phyloP scores from a whole-genome alignment of 2,888 invertebrate species.

The Acanthopleura granulata region DNA sequence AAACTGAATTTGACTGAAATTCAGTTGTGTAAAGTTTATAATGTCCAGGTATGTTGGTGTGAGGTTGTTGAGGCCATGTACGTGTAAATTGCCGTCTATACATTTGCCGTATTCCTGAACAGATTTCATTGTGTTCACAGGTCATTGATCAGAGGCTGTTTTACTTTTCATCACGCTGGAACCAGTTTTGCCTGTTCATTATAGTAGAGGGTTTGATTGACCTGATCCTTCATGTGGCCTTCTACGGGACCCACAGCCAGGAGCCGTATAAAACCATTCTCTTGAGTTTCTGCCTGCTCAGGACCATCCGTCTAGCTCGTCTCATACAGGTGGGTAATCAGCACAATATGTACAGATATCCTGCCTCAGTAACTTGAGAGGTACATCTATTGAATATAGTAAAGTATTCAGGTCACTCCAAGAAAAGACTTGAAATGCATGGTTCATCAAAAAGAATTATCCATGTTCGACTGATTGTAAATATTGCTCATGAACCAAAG shows the following conservation, averaged over 20 bases:
- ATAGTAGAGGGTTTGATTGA: conserved; percentile 73
- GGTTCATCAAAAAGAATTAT: too few relatives aligned
- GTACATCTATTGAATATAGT: too few relatives aligned
- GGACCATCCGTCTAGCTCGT: conserved; percentile 48
- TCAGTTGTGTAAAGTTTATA: too few relatives aligned
- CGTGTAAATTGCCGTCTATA: background rate
- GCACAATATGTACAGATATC: background rate
- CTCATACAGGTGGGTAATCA: conserved; percentile 52
- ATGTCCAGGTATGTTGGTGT: too few relatives aligned
- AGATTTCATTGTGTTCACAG: conserved; percentile 32
- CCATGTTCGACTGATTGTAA: too few relatives aligned
- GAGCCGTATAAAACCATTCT: conserved; percentile 31
- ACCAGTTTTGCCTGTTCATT: conserved; percentile 74
- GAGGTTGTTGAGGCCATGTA: background rate
- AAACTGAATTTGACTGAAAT: too few relatives aligned
- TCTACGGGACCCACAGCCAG: conserved; percentile 33
- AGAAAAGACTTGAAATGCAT: too few relatives aligned
- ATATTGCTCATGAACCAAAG: too few relatives aligned
- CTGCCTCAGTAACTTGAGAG: too few relatives aligned
- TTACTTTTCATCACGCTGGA: conserved; percentile 75
- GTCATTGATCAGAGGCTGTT: conserved; percentile 42
- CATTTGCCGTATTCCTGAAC: background rate
- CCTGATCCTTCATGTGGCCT: conserved; percentile 63
- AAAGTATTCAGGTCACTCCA: too few relatives aligned
- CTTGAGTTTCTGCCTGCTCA: conserved; percentile 41